Evolutionary conservation across 2,113 vertebrate genomes (phyloP), one percentile per base, ranked within the genome.

Genomic region (Holacanthus passer): DNA sequence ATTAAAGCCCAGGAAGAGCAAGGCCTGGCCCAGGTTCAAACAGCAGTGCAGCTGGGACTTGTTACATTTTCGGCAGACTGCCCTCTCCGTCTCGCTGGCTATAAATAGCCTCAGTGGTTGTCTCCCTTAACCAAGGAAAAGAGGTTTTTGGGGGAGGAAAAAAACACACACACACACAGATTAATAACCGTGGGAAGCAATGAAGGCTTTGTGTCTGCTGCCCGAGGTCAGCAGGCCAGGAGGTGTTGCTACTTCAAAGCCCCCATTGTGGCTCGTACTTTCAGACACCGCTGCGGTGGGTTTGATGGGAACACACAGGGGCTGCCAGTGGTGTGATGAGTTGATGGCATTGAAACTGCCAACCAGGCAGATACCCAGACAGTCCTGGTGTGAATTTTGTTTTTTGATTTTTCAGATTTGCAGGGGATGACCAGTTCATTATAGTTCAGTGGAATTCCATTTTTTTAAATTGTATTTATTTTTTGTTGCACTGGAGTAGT

Each of bases 61-160:
- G 97, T 98, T 99, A 97, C 96, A 97, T 97, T 97, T 97, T 97
- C 96, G 97, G 97, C 97, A 98, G 96, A 95, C 96, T 98, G 97
- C 97, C 97, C 96, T 97, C 97, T 92, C 87, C 78, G 87, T 89
- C 91, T 93, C 84, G 47, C 93, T 81, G 72, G 87, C 92, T 99
- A 98, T 97, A 97, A 99, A 99, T 97, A 98, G 97, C 96, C 94
- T 91, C 91, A 84, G 84, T 82, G 92, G 95, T 97, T 94, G 96
- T 96, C 96, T 97, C 97, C 96, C 95, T 97, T 96, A 96, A 97
- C 96, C 96, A 96, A 96, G 94, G 96, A 95, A 96, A 95, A 95
- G 94, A 82, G 78, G 58, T 82, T 92, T 93, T 86, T 62, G 96
- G 75, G 72, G 79, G 83, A 94, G 94, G 95, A 94, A 95, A 94